Percentiles rank a stretch among this genome's conserved stretches.
phyloP scores from a whole-genome alignment of 2,797 vertebrate genomes.

The Acanthurus tractus region DNA sequence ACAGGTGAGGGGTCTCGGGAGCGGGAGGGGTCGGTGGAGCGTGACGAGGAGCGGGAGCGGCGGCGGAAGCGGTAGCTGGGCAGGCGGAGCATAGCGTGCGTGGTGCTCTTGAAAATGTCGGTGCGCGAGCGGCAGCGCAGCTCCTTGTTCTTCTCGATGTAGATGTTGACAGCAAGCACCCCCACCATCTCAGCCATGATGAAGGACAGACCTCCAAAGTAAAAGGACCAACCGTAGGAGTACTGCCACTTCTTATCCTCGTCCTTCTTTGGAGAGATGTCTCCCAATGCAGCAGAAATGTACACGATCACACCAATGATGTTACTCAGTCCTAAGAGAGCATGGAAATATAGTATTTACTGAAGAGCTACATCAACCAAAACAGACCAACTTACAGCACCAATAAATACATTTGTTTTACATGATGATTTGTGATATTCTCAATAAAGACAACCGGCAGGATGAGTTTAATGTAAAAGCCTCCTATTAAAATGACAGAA shows the following conservation, averaged over 20 bases:
- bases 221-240: conserved; percentile 97
- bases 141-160: conserved; percentile 96
- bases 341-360: conserved; percentile 39
- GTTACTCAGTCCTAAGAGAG: conserved; percentile 90
- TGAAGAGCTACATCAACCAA: conserved; percentile 18
- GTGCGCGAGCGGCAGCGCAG: conserved; percentile 93
- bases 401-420: conserved; percentile 33
- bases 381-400: background rate
- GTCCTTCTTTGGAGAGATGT: conserved; percentile 93
- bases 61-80: conserved; percentile 94
- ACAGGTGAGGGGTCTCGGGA: conserved; percentile 92
- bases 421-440: conserved; percentile 22
- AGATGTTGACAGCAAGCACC: conserved; percentile 95
- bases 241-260: conserved; percentile 96
- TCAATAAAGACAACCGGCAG: conserved; percentile 22
- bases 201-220: conserved; percentile 95
- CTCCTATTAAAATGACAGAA: conserved; percentile 32
- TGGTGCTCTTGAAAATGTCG: conserved; percentile 92
- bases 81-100: conserved; percentile 91
- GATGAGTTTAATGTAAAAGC: conserved; percentile 18
- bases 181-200: conserved; percentile 97
- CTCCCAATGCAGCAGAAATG: conserved; percentile 95
- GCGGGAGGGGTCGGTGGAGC: conserved; percentile 92
- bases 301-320: conserved; percentile 97
- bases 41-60: conserved; percentile 93